Conservation (phyloP, 2,888 invertebrate species). For the Ennomos erosarius region DNA sequence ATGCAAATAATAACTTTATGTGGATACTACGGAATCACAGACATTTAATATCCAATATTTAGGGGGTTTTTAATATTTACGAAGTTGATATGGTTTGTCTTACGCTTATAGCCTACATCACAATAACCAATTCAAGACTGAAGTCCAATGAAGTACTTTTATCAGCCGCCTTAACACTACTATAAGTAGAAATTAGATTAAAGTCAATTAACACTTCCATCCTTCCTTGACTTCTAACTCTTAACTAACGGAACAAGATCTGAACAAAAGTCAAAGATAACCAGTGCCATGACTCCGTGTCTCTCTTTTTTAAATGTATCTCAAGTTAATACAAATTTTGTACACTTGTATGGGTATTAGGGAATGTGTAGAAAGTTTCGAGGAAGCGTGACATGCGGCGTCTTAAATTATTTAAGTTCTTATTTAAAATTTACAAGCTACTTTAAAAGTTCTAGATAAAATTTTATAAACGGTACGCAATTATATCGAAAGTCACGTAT, state of each 20-base stretch:
- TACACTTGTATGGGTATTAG: constrained; percentile 20
- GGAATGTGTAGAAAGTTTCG: constrained; percentile 38
- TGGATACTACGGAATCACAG: too few relatives aligned
- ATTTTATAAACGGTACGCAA: too few relatives aligned
- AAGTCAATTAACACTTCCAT: constrained; percentile 55
- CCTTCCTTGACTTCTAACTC: constrained; percentile 21
- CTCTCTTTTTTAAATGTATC: constrained; percentile 32
- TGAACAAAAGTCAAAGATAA: constrained; percentile 32
- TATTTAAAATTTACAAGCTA: too few relatives aligned
- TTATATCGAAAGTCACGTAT: too few relatives aligned
- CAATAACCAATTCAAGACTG: constrained; percentile 37
- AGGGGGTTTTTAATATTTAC: too few relatives aligned
- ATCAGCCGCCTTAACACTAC: constrained; percentile 34
- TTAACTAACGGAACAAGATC: constrained; percentile 32
- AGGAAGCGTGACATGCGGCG: neutral
- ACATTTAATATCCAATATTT: too few relatives aligned
- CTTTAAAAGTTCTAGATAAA: too few relatives aligned
- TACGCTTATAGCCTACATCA: neutral
- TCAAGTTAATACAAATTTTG: constrained; percentile 1
- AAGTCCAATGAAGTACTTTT: constrained; percentile 30
- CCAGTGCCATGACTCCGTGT: constrained; percentile 42
- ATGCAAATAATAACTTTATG: too few relatives aligned
- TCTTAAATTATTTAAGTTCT: neutral
- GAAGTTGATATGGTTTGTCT: too few relatives aligned
- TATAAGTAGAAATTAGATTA: constrained; percentile 36